These are phyloP conservation scores for Halcyon chelicuti DNA, from an alignment of 2,797 vertebrate species.

Conservation along the genomic window DNA sequence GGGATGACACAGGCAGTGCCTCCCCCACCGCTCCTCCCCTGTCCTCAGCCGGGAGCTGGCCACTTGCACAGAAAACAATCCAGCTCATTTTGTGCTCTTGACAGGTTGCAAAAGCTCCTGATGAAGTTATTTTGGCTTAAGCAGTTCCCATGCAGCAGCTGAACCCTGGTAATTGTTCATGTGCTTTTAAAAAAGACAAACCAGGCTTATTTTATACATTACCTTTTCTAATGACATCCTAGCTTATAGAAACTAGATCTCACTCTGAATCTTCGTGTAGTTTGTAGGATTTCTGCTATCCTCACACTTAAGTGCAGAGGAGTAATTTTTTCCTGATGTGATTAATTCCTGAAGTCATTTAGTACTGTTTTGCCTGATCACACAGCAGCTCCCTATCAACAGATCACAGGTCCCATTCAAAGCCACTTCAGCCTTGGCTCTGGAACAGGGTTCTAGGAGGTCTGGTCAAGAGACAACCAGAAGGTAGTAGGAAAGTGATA, in stretches of 20 bases:
- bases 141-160: neutral
- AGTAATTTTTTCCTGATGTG: neutral
- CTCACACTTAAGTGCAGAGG: neutral
- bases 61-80: neutral
- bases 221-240: neutral
- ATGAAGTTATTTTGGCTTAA: neutral
- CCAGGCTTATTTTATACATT: neutral
- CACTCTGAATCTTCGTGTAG: neutral
- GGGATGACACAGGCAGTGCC: neutral
- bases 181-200: neutral
- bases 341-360: neutral
- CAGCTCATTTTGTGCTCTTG: neutral
- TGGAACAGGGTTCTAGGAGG: neutral
- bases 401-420: neutral
- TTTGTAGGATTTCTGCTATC: neutral
- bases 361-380: neutral
- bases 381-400: neutral
- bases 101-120: neutral
- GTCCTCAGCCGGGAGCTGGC: neutral
- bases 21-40: neutral
- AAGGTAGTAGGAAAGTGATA: neutral
- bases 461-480: neutral
- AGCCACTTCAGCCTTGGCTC: neutral
- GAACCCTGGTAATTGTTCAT: neutral
- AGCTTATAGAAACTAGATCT: neutral